phyloP scores from a whole-genome alignment of 2,888 invertebrate genomes.

The Osmoderma eremita region DNA sequence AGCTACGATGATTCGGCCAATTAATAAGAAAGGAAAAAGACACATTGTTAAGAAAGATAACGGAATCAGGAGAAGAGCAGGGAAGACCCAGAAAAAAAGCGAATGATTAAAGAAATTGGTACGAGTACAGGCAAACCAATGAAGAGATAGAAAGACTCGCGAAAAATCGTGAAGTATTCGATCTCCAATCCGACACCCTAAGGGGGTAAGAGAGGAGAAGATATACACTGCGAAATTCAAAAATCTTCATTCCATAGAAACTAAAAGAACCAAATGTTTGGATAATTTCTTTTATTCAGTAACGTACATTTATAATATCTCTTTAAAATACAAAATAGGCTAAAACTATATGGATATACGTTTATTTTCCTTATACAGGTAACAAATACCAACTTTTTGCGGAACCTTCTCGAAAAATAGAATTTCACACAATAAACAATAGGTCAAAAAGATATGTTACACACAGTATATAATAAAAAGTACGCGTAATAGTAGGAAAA shows the following conservation, averaged over 20 bases:
- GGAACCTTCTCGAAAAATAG: neutral
- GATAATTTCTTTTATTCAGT: neutral
- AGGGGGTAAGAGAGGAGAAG: neutral
- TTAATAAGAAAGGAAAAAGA: too few relatives aligned
- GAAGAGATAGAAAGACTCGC: too few relatives aligned
- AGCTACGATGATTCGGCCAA: too few relatives aligned
- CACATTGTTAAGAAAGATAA: too few relatives aligned
- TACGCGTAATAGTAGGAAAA: too few relatives aligned
- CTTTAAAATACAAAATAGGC: conserved; percentile 5
- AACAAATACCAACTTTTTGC: neutral
- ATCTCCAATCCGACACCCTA: too few relatives aligned
- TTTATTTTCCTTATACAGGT: neutral
- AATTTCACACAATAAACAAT: neutral
- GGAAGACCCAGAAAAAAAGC: too few relatives aligned
- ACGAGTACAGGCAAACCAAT: too few relatives aligned
- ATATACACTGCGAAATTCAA: neutral
- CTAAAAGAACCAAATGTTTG: neutral
- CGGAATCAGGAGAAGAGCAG: too few relatives aligned
- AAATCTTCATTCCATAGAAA: neutral
- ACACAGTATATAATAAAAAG: neutral
- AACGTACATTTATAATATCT: neutral
- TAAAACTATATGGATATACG: neutral
- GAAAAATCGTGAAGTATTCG: too few relatives aligned
- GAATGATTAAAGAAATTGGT: too few relatives aligned
- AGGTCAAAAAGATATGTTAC: neutral